Conservation (phyloP, 1,140 invertebrate species). For the Latrodectus geometricus region DNA sequence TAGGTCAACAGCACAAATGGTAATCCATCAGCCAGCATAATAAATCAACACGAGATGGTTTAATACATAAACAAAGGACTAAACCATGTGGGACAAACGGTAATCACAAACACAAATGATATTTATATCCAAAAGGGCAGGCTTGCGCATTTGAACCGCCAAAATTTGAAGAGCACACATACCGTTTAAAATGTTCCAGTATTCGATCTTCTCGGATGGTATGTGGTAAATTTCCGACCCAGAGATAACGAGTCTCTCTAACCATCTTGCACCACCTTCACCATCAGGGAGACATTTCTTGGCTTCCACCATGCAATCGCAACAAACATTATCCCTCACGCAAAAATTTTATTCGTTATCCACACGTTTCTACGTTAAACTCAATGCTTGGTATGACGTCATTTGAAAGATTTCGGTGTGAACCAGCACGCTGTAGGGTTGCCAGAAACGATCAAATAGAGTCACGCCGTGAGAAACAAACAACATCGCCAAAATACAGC, state of each 20-base stretch:
- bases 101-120: slow-evolving; percentile 45
- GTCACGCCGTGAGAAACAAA: slow-evolving; percentile 1
- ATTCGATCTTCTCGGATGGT: slow-evolving; percentile 95
- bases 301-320: slow-evolving; percentile 58
- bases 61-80: slow-evolving; percentile 48
- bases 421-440: slow-evolving; percentile 36
- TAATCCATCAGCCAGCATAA: slow-evolving; percentile 50
- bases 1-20: slow-evolving; percentile 31
- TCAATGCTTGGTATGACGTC: slow-evolving; percentile 60
- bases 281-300: slow-evolving; percentile 61
- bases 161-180: slow-evolving; percentile 69
- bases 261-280: slow-evolving; percentile 83
- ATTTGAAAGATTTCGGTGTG: slow-evolving; percentile 50
- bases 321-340: slow-evolving; percentile 59
- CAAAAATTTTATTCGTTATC: slow-evolving; percentile 49
- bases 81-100: slow-evolving; percentile 50
- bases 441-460: slow-evolving; percentile 22
- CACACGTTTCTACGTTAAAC: slow-evolving; percentile 58
- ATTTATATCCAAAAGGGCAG: slow-evolving; percentile 19
- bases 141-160: slow-evolving; percentile 41
- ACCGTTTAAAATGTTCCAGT: slow-evolving; percentile 98
- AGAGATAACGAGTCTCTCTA: slow-evolving; percentile 99
- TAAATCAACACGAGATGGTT: slow-evolving; percentile 45
- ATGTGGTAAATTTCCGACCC: slow-evolving; percentile 99
- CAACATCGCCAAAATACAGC: slow-evolving; percentile 13